Percentiles rank a stretch among this genome's conserved stretches.
Evolutionary conservation across 1,140 invertebrate genomes (phyloP).

Genomic region (Hirudo medicinalis): DNA sequence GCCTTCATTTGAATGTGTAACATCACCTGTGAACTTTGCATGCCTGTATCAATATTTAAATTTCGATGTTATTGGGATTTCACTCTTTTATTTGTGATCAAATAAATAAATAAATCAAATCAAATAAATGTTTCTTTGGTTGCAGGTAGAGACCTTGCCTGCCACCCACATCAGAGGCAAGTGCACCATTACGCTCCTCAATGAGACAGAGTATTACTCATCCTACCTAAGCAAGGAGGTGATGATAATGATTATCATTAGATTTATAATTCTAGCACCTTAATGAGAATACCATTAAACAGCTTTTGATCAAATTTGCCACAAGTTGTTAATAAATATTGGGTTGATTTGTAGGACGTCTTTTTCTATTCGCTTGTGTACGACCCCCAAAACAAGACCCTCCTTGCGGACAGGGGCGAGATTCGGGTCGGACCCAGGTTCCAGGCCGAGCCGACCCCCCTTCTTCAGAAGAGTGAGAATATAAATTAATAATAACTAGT

Average conservation of each 20-base stretch:
- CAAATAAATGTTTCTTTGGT: neutral
- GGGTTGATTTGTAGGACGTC: conserved; percentile 58
- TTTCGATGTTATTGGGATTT: neutral
- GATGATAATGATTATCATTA: too few relatives aligned
- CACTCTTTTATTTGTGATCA: neutral
- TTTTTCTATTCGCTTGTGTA: conserved; percentile 99
- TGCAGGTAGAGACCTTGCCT: conserved; percentile 48
- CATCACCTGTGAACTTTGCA: too few relatives aligned
- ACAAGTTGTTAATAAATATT: conserved; percentile 20
- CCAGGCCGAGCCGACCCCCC: conserved; percentile 64
- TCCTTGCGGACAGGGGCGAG: conserved; percentile 88
- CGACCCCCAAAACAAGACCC: conserved; percentile 93
- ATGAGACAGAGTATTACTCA: conserved; percentile 87
- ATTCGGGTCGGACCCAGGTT: conserved; percentile 83
- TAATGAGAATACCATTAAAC: neutral
- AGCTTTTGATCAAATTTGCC: neutral
- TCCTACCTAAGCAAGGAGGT: conserved; percentile 91
- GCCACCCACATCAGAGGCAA: conserved; percentile 97
- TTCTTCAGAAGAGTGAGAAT: conserved; percentile 12
- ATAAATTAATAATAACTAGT: too few relatives aligned
- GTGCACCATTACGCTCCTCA: conserved; percentile 91
- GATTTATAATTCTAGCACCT: too few relatives aligned
- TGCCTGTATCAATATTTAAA: neutral
- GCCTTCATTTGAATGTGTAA: too few relatives aligned
- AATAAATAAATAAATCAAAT: neutral